Evolutionary conservation across 2,797 vertebrate species (phyloP).

Genomic region (Cirrhinus mrigala): DNA sequence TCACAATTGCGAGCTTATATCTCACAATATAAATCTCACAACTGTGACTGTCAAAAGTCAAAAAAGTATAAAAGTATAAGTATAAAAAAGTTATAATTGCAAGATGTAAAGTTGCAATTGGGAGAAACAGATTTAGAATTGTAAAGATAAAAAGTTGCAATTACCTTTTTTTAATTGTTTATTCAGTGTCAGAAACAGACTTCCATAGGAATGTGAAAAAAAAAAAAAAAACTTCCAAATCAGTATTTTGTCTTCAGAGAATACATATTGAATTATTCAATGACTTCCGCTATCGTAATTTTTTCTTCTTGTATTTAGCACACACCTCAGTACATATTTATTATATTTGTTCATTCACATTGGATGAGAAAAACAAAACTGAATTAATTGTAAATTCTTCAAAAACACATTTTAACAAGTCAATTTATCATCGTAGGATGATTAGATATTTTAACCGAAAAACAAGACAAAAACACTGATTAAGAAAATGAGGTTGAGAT

Average conservation of each 20-base stretch:
- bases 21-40: too few species aligned
- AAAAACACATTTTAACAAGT: not conserved
- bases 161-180: too few species aligned
- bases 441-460: not conserved
- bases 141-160: too few species aligned
- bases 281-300: not conserved
- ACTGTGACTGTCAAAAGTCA: too few species aligned
- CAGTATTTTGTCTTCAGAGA: not conserved
- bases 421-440: not conserved
- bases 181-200: too few species aligned
- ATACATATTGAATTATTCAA: not conserved
- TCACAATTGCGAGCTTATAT: too few species aligned
- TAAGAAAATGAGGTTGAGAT: slow-evolving; percentile 1
- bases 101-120: too few species aligned
- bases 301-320: not conserved
- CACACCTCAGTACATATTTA: not conserved
- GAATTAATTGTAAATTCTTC: not conserved
- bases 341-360: not conserved
- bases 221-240: not conserved
- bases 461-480: slow-evolving; percentile 1
- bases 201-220: not conserved
- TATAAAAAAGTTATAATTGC: too few species aligned
- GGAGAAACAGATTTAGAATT: too few species aligned
- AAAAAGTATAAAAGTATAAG: too few species aligned
- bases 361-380: not conserved